Base-by-base conservation (phyloP, 2,797 vertebrate species). In the Lagocephalus sceleratus region DNA sequence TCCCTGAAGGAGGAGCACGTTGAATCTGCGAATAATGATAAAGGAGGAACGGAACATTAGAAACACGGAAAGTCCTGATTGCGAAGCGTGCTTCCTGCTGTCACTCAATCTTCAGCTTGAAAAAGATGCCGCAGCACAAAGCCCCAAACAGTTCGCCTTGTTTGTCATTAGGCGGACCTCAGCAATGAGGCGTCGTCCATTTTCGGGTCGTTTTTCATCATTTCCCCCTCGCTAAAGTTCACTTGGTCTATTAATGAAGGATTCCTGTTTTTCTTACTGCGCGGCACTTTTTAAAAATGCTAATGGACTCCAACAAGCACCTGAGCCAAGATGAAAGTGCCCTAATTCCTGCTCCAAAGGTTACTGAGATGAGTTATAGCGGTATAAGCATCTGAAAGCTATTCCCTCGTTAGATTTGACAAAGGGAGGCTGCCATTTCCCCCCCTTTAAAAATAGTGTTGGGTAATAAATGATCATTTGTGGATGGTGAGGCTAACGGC, bases 341-440 rank as follows among this genome's bases (percentile, higher is more conserved):
- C 91, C 91, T 92, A 88, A 91, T 92, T 92, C 85, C 88, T 83
- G 84, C 89, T 89, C 87, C 86, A 92, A 92, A 92, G 91, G 91
- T 92, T 89, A 89, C 67, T 0, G 73, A 66, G 81, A 90, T 91
- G 90, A 92, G 91, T 92, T 90, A 91, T 92, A 76, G 85, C 39
- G 74, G 85, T 78, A 76, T 82, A 85, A 89, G 89, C 87, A 90
- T 87, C 90, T 90, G 90, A 91, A 89, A 90, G 90, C 90, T 91
- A 92, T 91, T 92, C 91, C 91, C 91, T 87, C 83, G 91, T 91
- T 90, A 90, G 84, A 83, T 79, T 89, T 92, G 90, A 92, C 88
- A 90, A 90, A 90, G 90, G 81, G 90, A 88, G 80, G 86, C 89
- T 91, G 90, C 90, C 90, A 91, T 87, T 88, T 88, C 39, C 85